A percentile compares a stretch with the other conserved stretches of the same genome.
Evolutionary conservation across 2,888 invertebrate species (phyloP).

Genomic region (Leptogaster cylindrica): DNA sequence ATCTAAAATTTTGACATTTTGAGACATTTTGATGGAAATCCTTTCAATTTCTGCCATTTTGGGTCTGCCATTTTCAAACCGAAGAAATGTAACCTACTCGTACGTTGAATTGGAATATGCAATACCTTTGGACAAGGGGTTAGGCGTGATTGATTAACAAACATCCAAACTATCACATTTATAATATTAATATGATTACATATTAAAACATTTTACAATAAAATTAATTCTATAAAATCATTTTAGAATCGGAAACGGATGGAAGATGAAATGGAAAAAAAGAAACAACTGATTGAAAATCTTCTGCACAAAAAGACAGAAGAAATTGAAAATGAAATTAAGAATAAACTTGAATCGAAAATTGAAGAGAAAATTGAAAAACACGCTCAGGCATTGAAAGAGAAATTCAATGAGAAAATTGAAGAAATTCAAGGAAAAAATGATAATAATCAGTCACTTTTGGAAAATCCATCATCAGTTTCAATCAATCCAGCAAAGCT

Average conservation of each 20-base stretch:
- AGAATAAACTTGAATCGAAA: constrained; percentile 13
- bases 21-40: no score
- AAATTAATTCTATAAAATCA: neutral
- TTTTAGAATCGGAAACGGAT: constrained; percentile 4
- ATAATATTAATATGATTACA: no score
- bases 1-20: no score
- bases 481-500: constrained; percentile 36
- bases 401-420: constrained; percentile 9
- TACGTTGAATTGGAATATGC: no score
- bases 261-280: constrained; percentile 9
- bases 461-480: constrained; percentile 33
- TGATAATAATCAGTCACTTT: neutral
- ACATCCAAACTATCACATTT: no score
- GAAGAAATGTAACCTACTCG: no score
- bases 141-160: no score
- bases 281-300: constrained; percentile 7
- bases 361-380: constrained; percentile 35
- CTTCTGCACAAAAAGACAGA: constrained; percentile 3
- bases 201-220: no score
- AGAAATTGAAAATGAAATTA: constrained; percentile 27
- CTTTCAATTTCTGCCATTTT: no score
- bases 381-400: constrained; percentile 11
- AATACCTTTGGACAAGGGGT: no score
- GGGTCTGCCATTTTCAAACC: no score
- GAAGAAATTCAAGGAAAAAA: constrained; percentile 10